Percentiles rank a stretch among this genome's conserved stretches.
Evolutionary conservation across 37 sponge, comb jelly and placozoan species (phyloP).

Genomic region (Spongia lamella): DNA sequence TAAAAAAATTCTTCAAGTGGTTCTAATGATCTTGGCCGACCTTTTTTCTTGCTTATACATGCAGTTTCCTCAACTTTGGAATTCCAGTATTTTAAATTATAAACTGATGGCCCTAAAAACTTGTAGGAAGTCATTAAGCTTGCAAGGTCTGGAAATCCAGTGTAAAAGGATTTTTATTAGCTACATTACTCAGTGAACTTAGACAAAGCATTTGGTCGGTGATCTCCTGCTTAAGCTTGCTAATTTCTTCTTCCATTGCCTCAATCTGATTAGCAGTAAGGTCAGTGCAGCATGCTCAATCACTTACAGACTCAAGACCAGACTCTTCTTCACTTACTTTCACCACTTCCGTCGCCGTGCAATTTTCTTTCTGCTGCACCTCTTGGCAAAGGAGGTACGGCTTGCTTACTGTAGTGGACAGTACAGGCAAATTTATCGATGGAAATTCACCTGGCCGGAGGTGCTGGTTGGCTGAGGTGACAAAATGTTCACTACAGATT

Average conservation of each 20-base stretch:
- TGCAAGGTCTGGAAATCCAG: slow-evolving; percentile 37
- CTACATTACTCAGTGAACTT: neutral
- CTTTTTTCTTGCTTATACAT: slow-evolving; percentile 2
- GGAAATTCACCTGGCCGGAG: slow-evolving; percentile 5
- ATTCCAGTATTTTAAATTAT: slow-evolving; percentile 16
- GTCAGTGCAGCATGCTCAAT: too few relatives aligned
- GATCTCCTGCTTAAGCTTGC: too few relatives aligned
- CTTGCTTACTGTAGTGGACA: slow-evolving; percentile 11
- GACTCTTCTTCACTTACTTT: too few relatives aligned
- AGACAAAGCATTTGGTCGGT: too few relatives aligned
- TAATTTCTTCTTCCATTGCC: too few relatives aligned
- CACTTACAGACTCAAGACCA: too few relatives aligned
- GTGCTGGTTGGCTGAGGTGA: neutral
- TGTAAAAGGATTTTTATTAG: slow-evolving; percentile 40
- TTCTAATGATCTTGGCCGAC: slow-evolving; percentile 7
- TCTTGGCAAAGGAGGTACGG: slow-evolving; percentile 5
- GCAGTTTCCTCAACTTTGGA: slow-evolving; percentile 9
- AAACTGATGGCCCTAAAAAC: slow-evolving; percentile 30
- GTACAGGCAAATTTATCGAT: slow-evolving; percentile 22
- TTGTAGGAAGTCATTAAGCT: slow-evolving; percentile 16
- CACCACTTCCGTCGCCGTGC: too few relatives aligned
- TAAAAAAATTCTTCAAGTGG: slow-evolving; percentile 36
- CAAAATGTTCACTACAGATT: slow-evolving; percentile 30
- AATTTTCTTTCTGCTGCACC: neutral
- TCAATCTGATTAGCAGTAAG: too few relatives aligned